These are phyloP conservation scores for Entosphenus tridentatus DNA, from an alignment of 2,113 vertebrate species.

Conservation along the genomic window DNA sequence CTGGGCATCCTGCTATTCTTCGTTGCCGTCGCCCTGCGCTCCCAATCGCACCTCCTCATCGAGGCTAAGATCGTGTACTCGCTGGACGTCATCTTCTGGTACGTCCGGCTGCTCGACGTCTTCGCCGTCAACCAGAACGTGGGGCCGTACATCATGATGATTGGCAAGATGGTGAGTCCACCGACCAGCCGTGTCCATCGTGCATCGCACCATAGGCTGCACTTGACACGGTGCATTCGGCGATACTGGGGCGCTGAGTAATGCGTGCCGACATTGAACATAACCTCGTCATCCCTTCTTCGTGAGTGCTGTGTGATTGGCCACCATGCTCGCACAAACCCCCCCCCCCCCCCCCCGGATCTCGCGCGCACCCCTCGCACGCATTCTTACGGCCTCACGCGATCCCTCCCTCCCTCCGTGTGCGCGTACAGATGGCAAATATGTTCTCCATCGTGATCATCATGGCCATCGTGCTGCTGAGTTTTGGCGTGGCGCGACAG, in stretches of 20 bases:
- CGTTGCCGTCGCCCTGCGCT: constrained; percentile 46
- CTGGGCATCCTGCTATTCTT: constrained; percentile 57
- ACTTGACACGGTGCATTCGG: too few relatives aligned
- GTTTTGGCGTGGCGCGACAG: constrained; percentile 73
- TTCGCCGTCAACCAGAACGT: constrained; percentile 80
- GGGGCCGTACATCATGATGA: constrained; percentile 87
- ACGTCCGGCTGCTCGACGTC: constrained; percentile 57
- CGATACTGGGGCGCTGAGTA: too few relatives aligned
- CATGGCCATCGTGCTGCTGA: constrained; percentile 80
- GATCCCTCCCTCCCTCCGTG: background rate
- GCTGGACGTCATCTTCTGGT: constrained; percentile 94
- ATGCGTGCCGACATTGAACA: too few relatives aligned
- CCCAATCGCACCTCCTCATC: constrained; percentile 21
- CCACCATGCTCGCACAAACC: too few relatives aligned
- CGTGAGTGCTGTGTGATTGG: too few relatives aligned
- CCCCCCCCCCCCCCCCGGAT: too few relatives aligned
- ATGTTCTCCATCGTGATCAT: constrained; percentile 97
- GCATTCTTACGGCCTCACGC: too few relatives aligned
- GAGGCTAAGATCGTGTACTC: constrained; percentile 51
- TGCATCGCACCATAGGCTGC: too few relatives aligned
- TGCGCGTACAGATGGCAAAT: constrained; percentile 43
- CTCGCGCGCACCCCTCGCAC: too few relatives aligned
- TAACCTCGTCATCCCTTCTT: too few relatives aligned
- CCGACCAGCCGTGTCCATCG: too few relatives aligned
- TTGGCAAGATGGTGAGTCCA: constrained; percentile 72